phyloP scores from a whole-genome alignment of 2,113 vertebrate species.

The Sceloporus tristichus region DNA sequence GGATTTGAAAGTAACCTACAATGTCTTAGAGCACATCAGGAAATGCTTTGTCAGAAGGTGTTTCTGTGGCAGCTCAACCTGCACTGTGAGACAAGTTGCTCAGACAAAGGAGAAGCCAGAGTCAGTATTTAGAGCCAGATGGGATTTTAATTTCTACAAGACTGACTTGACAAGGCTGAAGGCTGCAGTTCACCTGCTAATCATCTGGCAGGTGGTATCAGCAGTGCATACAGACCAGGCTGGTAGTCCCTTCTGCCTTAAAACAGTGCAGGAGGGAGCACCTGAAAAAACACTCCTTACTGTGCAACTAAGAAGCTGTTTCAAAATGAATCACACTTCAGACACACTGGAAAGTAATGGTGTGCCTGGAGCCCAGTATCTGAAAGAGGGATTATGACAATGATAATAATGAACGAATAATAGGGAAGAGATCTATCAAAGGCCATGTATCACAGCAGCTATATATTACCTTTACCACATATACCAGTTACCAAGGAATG shows the following conservation, averaged over 20 bases:
- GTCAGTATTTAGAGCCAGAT: background rate
- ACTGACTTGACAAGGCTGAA: background rate
- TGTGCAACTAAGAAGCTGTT: slow-evolving; percentile 54
- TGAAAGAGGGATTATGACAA: too few relatives aligned
- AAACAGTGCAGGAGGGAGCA: background rate
- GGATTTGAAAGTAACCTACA: slow-evolving; percentile 64
- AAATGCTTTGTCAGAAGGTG: slow-evolving; percentile 22
- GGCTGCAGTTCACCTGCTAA: background rate
- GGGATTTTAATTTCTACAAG: background rate
- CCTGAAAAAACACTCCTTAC: background rate
- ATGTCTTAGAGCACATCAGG: slow-evolving; percentile 57
- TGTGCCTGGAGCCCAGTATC: slow-evolving; percentile 22
- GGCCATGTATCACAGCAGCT: too few relatives aligned
- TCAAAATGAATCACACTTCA: slow-evolving; percentile 53
- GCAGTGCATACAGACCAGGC: background rate
- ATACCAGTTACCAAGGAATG: too few relatives aligned
- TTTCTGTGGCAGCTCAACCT: background rate
- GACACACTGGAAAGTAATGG: slow-evolving; percentile 52
- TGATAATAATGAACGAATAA: too few relatives aligned
- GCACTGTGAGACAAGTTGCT: background rate
- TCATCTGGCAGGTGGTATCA: background rate
- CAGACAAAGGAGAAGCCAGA: background rate
- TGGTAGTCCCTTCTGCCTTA: background rate
- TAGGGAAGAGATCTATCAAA: too few relatives aligned
- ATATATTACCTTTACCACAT: too few relatives aligned